Conservation (phyloP, 2,888 invertebrate species). For the Eupithecia insigniata region DNA sequence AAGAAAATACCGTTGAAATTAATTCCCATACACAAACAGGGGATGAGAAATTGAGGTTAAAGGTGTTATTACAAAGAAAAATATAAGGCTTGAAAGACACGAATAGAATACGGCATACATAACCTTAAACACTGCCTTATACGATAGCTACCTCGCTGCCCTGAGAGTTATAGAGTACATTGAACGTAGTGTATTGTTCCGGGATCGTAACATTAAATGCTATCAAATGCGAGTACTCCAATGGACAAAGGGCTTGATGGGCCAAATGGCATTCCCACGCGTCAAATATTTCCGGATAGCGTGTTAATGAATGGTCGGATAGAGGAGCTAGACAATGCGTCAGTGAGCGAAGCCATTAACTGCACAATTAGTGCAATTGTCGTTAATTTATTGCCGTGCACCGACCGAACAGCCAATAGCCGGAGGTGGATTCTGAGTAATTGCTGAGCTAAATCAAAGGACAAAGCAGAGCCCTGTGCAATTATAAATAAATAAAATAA, state of each 20-base stretch:
- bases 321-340: slow-evolving; percentile 75
- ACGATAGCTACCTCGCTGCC: neutral
- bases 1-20: slow-evolving; percentile 59
- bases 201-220: neutral
- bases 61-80: slow-evolving; percentile 24
- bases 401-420: slow-evolving; percentile 51
- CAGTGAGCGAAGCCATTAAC: slow-evolving; percentile 73
- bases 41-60: slow-evolving; percentile 32
- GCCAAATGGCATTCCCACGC: slow-evolving; percentile 65
- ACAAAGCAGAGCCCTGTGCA: slow-evolving; percentile 36
- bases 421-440: slow-evolving; percentile 40
- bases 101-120: slow-evolving; percentile 3
- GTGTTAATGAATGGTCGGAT: slow-evolving; percentile 68
- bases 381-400: slow-evolving; percentile 77
- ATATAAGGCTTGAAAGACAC: neutral
- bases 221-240: slow-evolving; percentile 3
- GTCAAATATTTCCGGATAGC: slow-evolving; percentile 67
- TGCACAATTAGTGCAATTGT: slow-evolving; percentile 83
- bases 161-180: neutral
- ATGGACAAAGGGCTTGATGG: slow-evolving; percentile 32
- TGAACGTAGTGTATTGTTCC: neutral
- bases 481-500: too few species aligned
- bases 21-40: slow-evolving; percentile 49
- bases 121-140: neutral
- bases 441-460: slow-evolving; percentile 43